Evolutionary conservation across 1,140 invertebrate genomes (phyloP).

Genomic region (Copidosoma floridanum): DNA sequence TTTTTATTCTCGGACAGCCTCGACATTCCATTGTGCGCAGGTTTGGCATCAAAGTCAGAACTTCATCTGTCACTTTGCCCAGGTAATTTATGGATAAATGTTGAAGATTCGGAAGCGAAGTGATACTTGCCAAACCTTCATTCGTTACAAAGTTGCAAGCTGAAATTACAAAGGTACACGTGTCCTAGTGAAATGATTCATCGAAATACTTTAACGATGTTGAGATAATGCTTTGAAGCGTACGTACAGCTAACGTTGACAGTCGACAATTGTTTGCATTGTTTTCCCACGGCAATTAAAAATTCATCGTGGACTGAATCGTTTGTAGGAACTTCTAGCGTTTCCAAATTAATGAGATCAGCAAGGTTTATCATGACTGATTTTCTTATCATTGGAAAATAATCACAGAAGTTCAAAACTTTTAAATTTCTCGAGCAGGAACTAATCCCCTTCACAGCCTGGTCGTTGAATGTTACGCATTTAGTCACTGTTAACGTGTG

Average conservation of each 20-base stretch:
- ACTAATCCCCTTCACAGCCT: constrained; percentile 30
- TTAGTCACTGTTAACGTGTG: constrained; percentile 29
- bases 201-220: no score
- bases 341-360: constrained; percentile 37
- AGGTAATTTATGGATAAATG: constrained; percentile 36
- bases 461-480: constrained; percentile 27
- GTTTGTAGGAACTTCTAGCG: constrained; percentile 29
- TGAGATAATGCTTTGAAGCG: neutral
- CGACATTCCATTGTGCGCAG: constrained; percentile 37
- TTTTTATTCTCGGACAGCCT: constrained; percentile 29
- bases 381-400: constrained; percentile 27
- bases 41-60: constrained; percentile 26
- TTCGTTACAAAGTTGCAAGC: constrained; percentile 33
- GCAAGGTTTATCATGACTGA: constrained; percentile 28
- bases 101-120: constrained; percentile 34
- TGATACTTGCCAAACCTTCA: constrained; percentile 30
- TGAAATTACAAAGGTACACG: constrained; percentile 3
- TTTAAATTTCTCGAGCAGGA: constrained; percentile 28
- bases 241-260: constrained; percentile 37
- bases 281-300: constrained; percentile 25
- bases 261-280: constrained; percentile 32
- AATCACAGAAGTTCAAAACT: constrained; percentile 26
- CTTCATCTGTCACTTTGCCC: constrained; percentile 26
- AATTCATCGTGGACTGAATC: constrained; percentile 27
- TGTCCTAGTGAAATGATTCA: neutral